Evolutionary conservation across 2,797 vertebrate genomes (phyloP), one percentile per base, ranked within the genome.

Genomic region (Cryptoprocta ferox): DNA sequence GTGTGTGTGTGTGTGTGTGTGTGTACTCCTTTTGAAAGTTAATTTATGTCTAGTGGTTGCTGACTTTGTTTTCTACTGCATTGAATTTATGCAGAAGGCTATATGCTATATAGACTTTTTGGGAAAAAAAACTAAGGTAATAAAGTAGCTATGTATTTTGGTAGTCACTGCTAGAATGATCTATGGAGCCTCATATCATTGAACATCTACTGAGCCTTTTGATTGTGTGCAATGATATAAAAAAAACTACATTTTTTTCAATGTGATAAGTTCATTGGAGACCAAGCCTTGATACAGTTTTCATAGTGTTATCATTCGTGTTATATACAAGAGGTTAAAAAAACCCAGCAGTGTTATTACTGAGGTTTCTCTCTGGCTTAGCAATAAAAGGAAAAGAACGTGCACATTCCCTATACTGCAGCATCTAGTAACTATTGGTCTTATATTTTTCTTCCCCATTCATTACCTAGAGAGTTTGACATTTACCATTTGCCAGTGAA

Each of bases 131-230:
- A 84, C 16, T 53, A 35, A 86, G 21, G 66, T 87, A 75, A 92
- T 95, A 87, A 89, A 82, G 48, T 76, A 78, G 79, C 45, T 89
- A 19, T 93, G 28, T 84, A 39, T 93, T 97, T 95, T 93, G 70
- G 35, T 87, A 92, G 89, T 97, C 83, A 84, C 73, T 30, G 53
- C 61, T 81, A 63, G 53, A 95, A 89, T 93, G 96, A 96, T 89
- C 68, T 91, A 93, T 87, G 70, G 53, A 83, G 68, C 91, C 32
- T n/a, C 0, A 0, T 91, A 86, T 93, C 48, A 81, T n/a, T 94
- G 89, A 95, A 85, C 6, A 78, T 16, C 78, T 92, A 79, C 37
- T 53, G 42, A 70, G n/a, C 21, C n/a, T 35, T 96, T 97, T 96
- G 81, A 86, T 91, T 92, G n/a, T 95, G 53, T 93, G 68, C 53